Conservation (phyloP, 1,140 invertebrate genomes). For the Magallana ariakensis region DNA sequence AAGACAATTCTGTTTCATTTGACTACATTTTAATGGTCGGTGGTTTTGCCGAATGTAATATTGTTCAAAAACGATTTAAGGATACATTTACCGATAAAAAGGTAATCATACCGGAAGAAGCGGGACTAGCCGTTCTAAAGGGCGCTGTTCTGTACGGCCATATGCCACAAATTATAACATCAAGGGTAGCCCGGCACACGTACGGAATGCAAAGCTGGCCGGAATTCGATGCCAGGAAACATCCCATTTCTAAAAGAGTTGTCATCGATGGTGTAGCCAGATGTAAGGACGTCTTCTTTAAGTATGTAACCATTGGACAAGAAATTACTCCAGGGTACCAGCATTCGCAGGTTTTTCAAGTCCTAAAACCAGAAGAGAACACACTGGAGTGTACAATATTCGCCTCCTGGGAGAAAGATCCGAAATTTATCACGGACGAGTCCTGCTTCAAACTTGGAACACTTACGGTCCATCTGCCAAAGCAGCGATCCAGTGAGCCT, state of each 20-base stretch:
- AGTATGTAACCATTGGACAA: slow-evolving; percentile 46
- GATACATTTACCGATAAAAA: slow-evolving; percentile 29
- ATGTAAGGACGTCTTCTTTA: slow-evolving; percentile 54
- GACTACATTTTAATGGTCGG: slow-evolving; percentile 51
- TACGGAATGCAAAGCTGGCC: slow-evolving; percentile 55
- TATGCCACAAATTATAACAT: slow-evolving; percentile 10
- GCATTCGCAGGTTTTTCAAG: slow-evolving; percentile 48
- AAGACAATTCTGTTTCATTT: slow-evolving; percentile 18
- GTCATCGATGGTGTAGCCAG: slow-evolving; percentile 41
- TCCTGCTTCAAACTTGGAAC: slow-evolving; percentile 41
- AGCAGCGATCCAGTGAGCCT: neutral
- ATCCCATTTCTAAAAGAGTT: slow-evolving; percentile 47
- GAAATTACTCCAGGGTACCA: slow-evolving; percentile 27
- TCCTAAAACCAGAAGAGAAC: slow-evolving; percentile 42
- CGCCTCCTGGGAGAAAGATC: slow-evolving; percentile 42
- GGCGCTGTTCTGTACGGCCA: slow-evolving; percentile 54
- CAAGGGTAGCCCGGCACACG: slow-evolving; percentile 36
- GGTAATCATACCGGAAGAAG: slow-evolving; percentile 52
- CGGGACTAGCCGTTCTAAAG: slow-evolving; percentile 50
- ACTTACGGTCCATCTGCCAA: slow-evolving; percentile 45
- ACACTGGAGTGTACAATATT: slow-evolving; percentile 52
- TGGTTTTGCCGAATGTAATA: slow-evolving; percentile 52
- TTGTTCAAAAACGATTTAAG: slow-evolving; percentile 40
- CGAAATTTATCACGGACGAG: slow-evolving; percentile 44
- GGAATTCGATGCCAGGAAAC: slow-evolving; percentile 18